Base-by-base conservation (phyloP, 2,797 vertebrate genomes). In the Syngnathus acus region DNA sequence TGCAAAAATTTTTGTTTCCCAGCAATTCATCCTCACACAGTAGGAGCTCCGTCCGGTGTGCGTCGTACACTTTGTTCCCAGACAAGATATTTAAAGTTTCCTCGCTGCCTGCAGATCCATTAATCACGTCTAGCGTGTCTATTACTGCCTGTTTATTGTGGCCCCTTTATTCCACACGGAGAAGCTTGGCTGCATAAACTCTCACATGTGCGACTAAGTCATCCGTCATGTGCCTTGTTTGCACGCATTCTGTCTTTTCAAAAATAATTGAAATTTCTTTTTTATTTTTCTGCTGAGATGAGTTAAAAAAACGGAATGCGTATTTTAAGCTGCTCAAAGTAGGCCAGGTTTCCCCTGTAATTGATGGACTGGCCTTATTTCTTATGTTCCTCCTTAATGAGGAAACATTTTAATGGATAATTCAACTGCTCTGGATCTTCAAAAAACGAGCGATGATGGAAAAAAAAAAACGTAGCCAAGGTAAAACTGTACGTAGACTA, bases 361-460 rank as follows among this genome's bases (percentile, higher is more conserved):
- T 62, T 62, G 60, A 45, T 62, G 42, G 60, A 45, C 60, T 47
- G 60, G 21, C 60, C 60, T 62, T 62, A 45, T 62, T 62, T 62
- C 60, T 45, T 26, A 45, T 47, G 42, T 62, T 26, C n/a, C 21
- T 26, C 13, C 40, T 62, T 45, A 62, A 62, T 62, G 40, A 62
- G 60, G 42, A 47, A 45, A 62, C 21, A 45, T 45, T 43, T 62
- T 23, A 62, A 62, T 62, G 60, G 60, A 62, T 62, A 62, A 62
- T 62, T 40, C 59, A 61, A 42, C 17, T 16, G 10, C 37, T 60
- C 58, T 2, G 10, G 37, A 3, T 62, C 60, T 62, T 47, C 60
- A 62, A 26, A 32, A 45, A 42, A 62, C 40, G 3, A 47, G 6
- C 10, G 6, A 21, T 40, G 39, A 9, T 42, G 17, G 6, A 43